A percentile compares a stretch with the other conserved stretches of the same genome.
Conservation (phyloP, 1,140 invertebrate genomes). For the Drosophila bocki region DNA sequence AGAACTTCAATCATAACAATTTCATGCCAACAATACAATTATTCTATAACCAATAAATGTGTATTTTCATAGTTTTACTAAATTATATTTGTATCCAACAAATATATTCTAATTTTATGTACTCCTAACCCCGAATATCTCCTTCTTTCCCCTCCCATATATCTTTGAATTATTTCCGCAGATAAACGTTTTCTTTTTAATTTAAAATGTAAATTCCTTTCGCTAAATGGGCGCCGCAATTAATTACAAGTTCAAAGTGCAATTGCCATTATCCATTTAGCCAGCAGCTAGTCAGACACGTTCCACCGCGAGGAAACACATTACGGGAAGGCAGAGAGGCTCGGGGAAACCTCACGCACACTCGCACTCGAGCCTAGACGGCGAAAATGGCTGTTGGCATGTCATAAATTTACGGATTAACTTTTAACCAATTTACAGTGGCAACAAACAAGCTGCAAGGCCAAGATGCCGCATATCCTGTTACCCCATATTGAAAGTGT, state of each 20-base stretch:
- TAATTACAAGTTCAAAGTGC: slow-evolving; percentile 75
- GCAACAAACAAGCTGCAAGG: slow-evolving; percentile 62
- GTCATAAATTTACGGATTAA: slow-evolving; percentile 82
- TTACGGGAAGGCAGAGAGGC: slow-evolving; percentile 5
- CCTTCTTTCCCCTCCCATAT: too few species aligned
- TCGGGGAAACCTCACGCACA: slow-evolving; percentile 39
- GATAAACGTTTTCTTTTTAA: slow-evolving; percentile 14
- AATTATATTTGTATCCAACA: background rate
- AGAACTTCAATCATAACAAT: background rate
- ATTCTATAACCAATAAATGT: background rate
- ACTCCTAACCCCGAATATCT: too few species aligned
- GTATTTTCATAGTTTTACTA: background rate
- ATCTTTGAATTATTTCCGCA: background rate
- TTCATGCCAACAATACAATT: too few species aligned
- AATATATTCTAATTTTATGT: background rate
- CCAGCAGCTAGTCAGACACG: slow-evolving; percentile 62
- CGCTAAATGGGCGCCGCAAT: slow-evolving; percentile 41
- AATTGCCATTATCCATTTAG: slow-evolving; percentile 77
- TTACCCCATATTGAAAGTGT: slow-evolving; percentile 77
- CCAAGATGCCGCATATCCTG: slow-evolving; percentile 58
- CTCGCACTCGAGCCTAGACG: slow-evolving; percentile 9
- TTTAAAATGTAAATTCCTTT: slow-evolving; percentile 15
- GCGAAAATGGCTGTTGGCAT: slow-evolving; percentile 77
- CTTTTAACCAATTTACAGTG: slow-evolving; percentile 83
- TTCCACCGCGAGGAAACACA: slow-evolving; percentile 26